Conservation (phyloP, 2,888 invertebrate genomes). For the Megastigmus dorsalis region DNA sequence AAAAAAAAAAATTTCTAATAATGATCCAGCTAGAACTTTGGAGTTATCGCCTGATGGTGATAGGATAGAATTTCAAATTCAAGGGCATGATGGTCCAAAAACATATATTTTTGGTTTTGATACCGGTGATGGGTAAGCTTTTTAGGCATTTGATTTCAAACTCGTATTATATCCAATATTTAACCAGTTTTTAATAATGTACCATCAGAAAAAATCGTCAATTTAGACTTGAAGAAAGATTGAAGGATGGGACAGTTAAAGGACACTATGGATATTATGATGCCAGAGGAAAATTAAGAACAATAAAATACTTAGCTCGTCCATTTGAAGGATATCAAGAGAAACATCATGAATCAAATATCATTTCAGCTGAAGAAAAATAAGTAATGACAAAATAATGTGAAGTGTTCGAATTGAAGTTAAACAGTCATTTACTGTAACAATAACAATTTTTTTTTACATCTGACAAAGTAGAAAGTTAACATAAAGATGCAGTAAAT, state of each 20-base stretch:
- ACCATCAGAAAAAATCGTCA: slow-evolving; percentile 84
- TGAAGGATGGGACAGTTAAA: slow-evolving; percentile 84
- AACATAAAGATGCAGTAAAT: slow-evolving; percentile 56
- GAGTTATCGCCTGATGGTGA: slow-evolving; percentile 69
- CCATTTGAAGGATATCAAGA: slow-evolving; percentile 82
- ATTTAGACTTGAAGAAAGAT: slow-evolving; percentile 86
- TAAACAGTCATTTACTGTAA: slow-evolving; percentile 64
- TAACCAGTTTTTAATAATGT: slow-evolving; percentile 28
- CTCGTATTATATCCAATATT: not conserved
- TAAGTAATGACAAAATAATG: not conserved
- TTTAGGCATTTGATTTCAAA: not conserved
- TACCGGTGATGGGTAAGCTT: slow-evolving; percentile 86
- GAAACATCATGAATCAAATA: slow-evolving; percentile 64
- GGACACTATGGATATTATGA: slow-evolving; percentile 90
- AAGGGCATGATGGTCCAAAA: slow-evolving; percentile 87
- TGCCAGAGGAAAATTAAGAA: slow-evolving; percentile 83
- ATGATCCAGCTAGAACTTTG: slow-evolving; percentile 11
- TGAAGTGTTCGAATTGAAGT: slow-evolving; percentile 39
- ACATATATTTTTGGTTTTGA: slow-evolving; percentile 90
- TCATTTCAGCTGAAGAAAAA: slow-evolving; percentile 18
- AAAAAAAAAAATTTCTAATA: slow-evolving; percentile 28
- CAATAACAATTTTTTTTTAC: slow-evolving; percentile 66
- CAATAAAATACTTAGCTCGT: slow-evolving; percentile 85
- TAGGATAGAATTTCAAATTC: slow-evolving; percentile 85
- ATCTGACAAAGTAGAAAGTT: slow-evolving; percentile 56